Base-by-base conservation (phyloP, 2,888 invertebrate species). In the Agrypnus murinus region DNA sequence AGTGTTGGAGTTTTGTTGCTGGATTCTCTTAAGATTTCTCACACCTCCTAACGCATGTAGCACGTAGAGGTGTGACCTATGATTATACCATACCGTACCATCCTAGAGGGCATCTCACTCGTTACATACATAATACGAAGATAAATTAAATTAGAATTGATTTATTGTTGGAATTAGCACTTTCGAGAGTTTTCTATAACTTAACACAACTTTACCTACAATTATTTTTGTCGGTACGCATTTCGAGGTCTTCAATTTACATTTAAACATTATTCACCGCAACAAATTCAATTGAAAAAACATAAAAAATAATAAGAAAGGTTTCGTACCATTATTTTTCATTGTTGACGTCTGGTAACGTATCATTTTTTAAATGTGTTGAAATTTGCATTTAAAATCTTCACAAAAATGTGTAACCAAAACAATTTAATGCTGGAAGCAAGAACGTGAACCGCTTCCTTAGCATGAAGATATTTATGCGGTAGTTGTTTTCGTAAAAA, bases 141-240 rank as follows among this genome's bases (percentile, higher is more conserved):
- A 63, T 69, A 69, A 57, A 63, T 68, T 68, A 63, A 67, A 67
- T 62, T 69, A 38, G 45, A 57, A 12, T 69, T 69, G 57, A 69
- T 69, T 69, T 63, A 69, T 68, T 46, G 53, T 40, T 63, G 6
- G 34, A 53, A 68, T 68, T 62, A 66, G 57, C 59, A 40, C 50
- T 66, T 65, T 55, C 53, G 32, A 55, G 55, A 34, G 15, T 55
- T 55, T 55, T 55, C 55, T 53, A 53, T 53, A 12, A 12, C 1
- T 14, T 10, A 4, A 19, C 31, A 53, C 50, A 32, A 32, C 53
- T 53, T 25, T 32, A 53, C 17, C 53, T 53, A 53, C 53, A 34
- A 34, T 9, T n/a, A 34, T 46, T 46, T 46, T 25, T 5, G 9
- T 17, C 46, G 19, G 46, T 14, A 17, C 46, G 19, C 46, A 25